A percentile compares a stretch with the other conserved stretches of the same genome.
These are phyloP conservation scores for Mesorhabditis sp. DNA, from an alignment of 2,888 invertebrate species.

Conservation along the genomic window DNA sequence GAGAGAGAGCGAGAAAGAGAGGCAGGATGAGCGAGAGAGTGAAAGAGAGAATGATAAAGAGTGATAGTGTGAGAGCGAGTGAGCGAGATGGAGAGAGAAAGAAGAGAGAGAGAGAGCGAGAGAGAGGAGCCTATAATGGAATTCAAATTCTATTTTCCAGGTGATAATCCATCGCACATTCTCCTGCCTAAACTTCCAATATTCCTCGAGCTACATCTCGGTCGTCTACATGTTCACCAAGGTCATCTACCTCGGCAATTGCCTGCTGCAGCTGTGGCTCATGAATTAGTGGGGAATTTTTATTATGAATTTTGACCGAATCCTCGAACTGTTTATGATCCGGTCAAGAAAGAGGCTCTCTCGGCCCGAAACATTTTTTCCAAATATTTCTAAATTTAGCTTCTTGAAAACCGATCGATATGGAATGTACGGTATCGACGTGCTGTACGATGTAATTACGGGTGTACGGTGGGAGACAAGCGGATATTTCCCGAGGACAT, in stretches of 20 bases:
- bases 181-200: constrained; percentile 47
- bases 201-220: constrained; percentile 50
- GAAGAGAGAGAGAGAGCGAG: too few relatives aligned
- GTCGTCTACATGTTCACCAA: constrained; percentile 51
- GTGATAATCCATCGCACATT: constrained; percentile 45
- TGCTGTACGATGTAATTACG: constrained; percentile 43
- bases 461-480: constrained; percentile 52
- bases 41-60: too few relatives aligned
- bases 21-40: too few relatives aligned
- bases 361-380: constrained; percentile 7
- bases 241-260: constrained; percentile 43
- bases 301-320: background rate
- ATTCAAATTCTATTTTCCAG: constrained; percentile 12
- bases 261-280: constrained; percentile 45
- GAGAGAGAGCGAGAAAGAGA: too few relatives aligned
- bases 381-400: constrained; percentile 19
- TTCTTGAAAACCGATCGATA: constrained; percentile 50
- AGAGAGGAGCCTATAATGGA: background rate
- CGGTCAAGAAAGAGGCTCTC: background rate
- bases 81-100: too few relatives aligned
- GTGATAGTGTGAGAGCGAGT: too few relatives aligned
- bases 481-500: constrained; percentile 47
- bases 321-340: too few relatives aligned
- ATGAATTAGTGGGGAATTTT: constrained; percentile 42
- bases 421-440: constrained; percentile 54